Evolutionary conservation across 2,797 vertebrate genomes (phyloP), one percentile per base, ranked within the genome.

Genomic region (Triplophysa yarkandensis): DNA sequence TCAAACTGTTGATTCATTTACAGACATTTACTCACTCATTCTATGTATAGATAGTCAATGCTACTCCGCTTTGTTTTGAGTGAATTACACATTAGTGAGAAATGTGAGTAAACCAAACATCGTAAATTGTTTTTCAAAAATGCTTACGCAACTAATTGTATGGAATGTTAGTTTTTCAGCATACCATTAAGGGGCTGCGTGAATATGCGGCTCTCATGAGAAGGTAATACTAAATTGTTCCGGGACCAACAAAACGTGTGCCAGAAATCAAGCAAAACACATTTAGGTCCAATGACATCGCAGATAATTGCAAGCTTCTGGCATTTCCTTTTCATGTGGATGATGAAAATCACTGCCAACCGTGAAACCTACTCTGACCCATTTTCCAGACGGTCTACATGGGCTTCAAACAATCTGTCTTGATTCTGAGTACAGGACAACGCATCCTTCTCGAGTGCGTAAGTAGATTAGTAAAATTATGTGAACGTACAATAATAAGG

Each of bases 271-370:
- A 76, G 73, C 72, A 68, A 77, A 74, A 72, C 70, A 74, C 73
- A 74, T 78, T 76, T 76, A 72, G 73, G 68, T 71, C 73, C 78
- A 76, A 76, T 77, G 69, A 76, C 62, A 61, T 66, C 63, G 72
- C 50, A 76, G 78, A 78, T 78, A 76, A 76, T 80, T 82, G 72
- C 55, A 80, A 75, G 81, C 76, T 77, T 78, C 60, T 75, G 60
- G 58, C 71, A 34, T 77, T 61, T 82, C 74, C 30, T 27, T 32
- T 77, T 76, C 48, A 58, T 28, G 81, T 70, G 69, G 73, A 80
- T 80, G 78, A 80, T 80, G 78, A 78, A 80, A 80, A 78, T 67
- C 65, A 41, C 65, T 74, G 76, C 69, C 72, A 82, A 77, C 77
- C 81, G 68, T 64, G 23, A 72, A 78, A 73, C 43, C 28, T 27